phyloP scores from a whole-genome alignment of 2,888 invertebrate species.

The Hemaris fuciformis region DNA sequence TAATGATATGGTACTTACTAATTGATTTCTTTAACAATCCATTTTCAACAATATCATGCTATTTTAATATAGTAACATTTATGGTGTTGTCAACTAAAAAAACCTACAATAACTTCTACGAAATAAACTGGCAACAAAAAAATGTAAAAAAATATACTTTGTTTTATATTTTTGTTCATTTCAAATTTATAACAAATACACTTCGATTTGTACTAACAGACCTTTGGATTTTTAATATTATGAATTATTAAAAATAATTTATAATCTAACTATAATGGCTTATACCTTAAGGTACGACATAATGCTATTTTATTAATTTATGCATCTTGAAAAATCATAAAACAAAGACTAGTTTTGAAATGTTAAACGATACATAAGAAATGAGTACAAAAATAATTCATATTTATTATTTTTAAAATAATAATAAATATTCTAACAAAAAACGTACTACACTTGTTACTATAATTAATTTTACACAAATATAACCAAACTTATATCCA shows the following conservation, averaged over 20 bases:
- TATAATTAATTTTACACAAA: too few relatives aligned
- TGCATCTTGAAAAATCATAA: background rate
- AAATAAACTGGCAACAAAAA: slow-evolving; percentile 17
- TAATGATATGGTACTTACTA: slow-evolving; percentile 58
- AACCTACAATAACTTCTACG: background rate
- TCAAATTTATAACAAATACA: background rate
- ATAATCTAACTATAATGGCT: background rate
- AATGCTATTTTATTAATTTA: background rate
- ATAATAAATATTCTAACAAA: too few relatives aligned
- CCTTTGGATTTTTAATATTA: slow-evolving; percentile 31
- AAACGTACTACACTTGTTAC: too few relatives aligned
- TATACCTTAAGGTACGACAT: background rate
- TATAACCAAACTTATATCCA: too few relatives aligned
- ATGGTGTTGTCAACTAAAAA: slow-evolving; percentile 11
- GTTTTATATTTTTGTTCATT: background rate
- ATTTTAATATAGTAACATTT: slow-evolving; percentile 10
- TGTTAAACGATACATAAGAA: too few relatives aligned
- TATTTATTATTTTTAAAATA: too few relatives aligned
- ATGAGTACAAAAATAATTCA: too few relatives aligned
- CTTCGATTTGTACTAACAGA: slow-evolving; percentile 36
- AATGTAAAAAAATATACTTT: slow-evolving; percentile 17
- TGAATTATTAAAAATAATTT: background rate
- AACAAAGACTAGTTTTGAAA: too few relatives aligned
- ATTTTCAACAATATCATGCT: background rate
- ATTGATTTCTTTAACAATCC: slow-evolving; percentile 34